Evolutionary conservation across 1,140 invertebrate species (phyloP).

Genomic region (Gonioctena quinquepunctata): DNA sequence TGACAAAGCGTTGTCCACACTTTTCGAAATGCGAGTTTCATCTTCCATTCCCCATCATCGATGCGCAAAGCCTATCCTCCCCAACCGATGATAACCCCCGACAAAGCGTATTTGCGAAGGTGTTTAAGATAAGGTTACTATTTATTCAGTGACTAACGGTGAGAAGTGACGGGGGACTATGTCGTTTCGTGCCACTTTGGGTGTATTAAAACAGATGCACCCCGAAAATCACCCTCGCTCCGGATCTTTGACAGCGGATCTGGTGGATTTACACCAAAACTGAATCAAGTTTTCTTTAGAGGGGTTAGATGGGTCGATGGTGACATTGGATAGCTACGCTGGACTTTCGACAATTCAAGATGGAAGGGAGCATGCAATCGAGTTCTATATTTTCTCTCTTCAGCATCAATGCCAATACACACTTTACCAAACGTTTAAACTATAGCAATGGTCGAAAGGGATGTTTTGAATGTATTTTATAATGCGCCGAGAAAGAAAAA

Average conservation of each 20-base stretch:
- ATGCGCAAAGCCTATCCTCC: neutral
- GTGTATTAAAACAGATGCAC: slow-evolving; percentile 31
- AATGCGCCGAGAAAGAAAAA: too few relatives aligned
- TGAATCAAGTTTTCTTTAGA: slow-evolving; percentile 13
- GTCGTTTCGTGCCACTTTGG: slow-evolving; percentile 16
- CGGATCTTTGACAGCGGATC: slow-evolving; percentile 12
- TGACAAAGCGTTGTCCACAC: neutral
- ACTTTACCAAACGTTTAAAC: too few relatives aligned
- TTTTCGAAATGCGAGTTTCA: neutral
- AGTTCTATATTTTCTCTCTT: too few relatives aligned
- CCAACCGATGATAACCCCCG: neutral
- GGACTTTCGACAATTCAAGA: too few relatives aligned
- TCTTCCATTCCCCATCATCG: neutral
- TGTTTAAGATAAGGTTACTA: slow-evolving; percentile 30
- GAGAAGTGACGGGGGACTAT: slow-evolving; percentile 13
- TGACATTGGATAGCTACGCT: too few relatives aligned
- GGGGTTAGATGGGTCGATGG: too few relatives aligned
- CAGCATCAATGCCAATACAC: too few relatives aligned
- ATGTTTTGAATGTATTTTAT: too few relatives aligned
- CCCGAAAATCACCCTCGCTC: slow-evolving; percentile 2
- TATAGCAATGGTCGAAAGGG: too few relatives aligned
- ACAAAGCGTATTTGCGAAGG: slow-evolving; percentile 9
- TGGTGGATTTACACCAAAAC: slow-evolving; percentile 14
- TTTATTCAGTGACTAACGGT: slow-evolving; percentile 29
- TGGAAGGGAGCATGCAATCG: too few relatives aligned